Evolutionary conservation across 2,113 vertebrate species (phyloP).

Genomic region (Phocoena sinus): DNA sequence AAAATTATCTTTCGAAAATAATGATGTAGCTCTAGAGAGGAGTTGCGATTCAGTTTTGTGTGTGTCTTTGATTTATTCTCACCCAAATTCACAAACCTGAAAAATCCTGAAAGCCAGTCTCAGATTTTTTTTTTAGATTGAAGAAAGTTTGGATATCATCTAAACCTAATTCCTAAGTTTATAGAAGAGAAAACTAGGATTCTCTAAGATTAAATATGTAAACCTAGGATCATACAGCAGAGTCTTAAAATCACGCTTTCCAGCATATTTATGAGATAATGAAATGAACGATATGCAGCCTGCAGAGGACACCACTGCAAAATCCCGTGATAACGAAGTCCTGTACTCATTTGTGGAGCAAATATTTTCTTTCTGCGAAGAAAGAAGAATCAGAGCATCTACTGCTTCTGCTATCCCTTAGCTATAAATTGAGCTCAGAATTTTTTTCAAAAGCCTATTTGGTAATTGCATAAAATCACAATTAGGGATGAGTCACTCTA

Average conservation of each 20-base stretch:
- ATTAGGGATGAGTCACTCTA: slow-evolving; percentile 48
- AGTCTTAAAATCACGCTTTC: background rate
- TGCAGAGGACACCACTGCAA: background rate
- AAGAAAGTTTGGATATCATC: background rate
- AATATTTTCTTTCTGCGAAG: background rate
- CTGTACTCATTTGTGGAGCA: background rate
- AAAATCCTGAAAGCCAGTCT: background rate
- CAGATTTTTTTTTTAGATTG: background rate
- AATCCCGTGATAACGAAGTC: background rate
- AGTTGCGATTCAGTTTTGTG: background rate
- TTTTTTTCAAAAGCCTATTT: background rate
- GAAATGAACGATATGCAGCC: background rate
- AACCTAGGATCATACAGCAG: background rate
- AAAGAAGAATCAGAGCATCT: background rate
- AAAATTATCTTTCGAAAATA: background rate
- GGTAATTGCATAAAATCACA: slow-evolving; percentile 23
- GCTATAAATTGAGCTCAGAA: slow-evolving; percentile 3
- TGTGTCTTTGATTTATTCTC: background rate
- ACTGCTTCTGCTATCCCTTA: background rate
- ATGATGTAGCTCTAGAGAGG: background rate
- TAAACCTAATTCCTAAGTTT: background rate
- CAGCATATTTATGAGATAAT: background rate
- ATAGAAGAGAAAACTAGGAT: background rate
- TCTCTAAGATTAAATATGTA: background rate
- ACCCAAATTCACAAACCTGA: background rate